These are phyloP conservation scores for Watersipora subatra DNA, from an alignment of 1,140 invertebrate genomes.

Conservation along the genomic window DNA sequence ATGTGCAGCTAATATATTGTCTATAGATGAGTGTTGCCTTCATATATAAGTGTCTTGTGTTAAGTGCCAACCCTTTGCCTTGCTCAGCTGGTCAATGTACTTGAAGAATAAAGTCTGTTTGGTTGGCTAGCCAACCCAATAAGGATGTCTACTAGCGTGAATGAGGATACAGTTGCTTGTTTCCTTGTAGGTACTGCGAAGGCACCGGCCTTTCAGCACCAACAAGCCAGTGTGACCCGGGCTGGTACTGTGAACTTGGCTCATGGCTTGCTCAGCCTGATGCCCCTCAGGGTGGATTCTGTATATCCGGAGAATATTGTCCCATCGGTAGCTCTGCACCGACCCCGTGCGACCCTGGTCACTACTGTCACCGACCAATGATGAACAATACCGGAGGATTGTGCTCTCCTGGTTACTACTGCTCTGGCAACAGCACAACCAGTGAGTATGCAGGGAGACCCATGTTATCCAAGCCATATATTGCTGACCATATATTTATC, in stretches of 20 bases:
- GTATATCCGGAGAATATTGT: constrained; percentile 28
- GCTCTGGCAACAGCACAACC: constrained; percentile 23
- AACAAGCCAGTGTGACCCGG: constrained; percentile 25
- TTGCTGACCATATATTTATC: no score
- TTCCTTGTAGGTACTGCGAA: constrained; percentile 20
- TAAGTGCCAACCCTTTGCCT: no score
- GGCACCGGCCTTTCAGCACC: constrained; percentile 21
- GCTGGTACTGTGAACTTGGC: constrained; percentile 31
- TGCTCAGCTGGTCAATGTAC: no score
- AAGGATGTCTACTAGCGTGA: no score
- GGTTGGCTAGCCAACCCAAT: no score
- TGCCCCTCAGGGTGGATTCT: constrained; percentile 22
- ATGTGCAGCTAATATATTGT: no score
- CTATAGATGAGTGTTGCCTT: no score
- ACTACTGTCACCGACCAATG: constrained; percentile 26
- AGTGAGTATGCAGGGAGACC: constrained; percentile 20
- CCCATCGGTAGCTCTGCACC: constrained; percentile 21
- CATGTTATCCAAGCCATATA: no score
- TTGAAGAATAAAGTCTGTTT: no score
- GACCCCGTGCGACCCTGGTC: constrained; percentile 23
- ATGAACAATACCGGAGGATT: constrained; percentile 18
- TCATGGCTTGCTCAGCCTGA: constrained; percentile 23
- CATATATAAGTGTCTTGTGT: no score
- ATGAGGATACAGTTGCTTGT: background rate
- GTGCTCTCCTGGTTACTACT: constrained; percentile 28